Evolutionary conservation across 2,888 invertebrate genomes (phyloP), one percentile per base, ranked within the genome.

Genomic region (Ochropacha duplaris): DNA sequence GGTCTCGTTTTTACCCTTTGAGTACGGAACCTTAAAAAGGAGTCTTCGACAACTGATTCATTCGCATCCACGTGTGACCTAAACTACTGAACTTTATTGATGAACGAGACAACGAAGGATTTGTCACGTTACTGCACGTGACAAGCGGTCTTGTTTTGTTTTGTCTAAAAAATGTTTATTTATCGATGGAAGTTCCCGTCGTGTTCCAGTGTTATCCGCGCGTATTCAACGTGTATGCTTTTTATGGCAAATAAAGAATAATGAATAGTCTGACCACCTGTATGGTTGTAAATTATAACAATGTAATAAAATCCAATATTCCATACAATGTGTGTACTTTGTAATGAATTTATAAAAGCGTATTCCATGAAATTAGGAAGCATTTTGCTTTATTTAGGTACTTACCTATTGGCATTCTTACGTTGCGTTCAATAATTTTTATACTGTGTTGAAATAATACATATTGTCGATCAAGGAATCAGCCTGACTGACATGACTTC

Each of bases 91-190:
- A n/a, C 16, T 2, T 39, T 1, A 39, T 39, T 39, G 39, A 39
- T 39, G 39, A 39, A 39, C 28, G 28, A 51, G 31, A 9, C 22
- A 31, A 22, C 31, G 12, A 52, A 31, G 34, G 31, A 52, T 51
- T 51, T 51, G 51, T 52, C 52, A 52, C 52, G 52, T 19, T 19
- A 34, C 52, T 52, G 31, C 4, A 22, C 52, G 52, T 52, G 52
- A 52, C 52, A 52, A 19, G 52, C 44, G 44, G 44, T 19, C 19
- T 8, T 44, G 19, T 44, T 19, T 31, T 31, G 31, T 52, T 52
- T 31, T 34, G 19, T 52, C 52, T 22, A 52, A 52, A 52, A 26
- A 52, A 52, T 22, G 19, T 19, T 22, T 52, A 22, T 31, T 22
- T 51, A 51, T 31, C 9, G 8, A 1, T 28, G 28, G 8, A 31